Evolutionary conservation across 2,797 vertebrate species (phyloP).

Genomic region (Microcaecilia unicolor): DNA sequence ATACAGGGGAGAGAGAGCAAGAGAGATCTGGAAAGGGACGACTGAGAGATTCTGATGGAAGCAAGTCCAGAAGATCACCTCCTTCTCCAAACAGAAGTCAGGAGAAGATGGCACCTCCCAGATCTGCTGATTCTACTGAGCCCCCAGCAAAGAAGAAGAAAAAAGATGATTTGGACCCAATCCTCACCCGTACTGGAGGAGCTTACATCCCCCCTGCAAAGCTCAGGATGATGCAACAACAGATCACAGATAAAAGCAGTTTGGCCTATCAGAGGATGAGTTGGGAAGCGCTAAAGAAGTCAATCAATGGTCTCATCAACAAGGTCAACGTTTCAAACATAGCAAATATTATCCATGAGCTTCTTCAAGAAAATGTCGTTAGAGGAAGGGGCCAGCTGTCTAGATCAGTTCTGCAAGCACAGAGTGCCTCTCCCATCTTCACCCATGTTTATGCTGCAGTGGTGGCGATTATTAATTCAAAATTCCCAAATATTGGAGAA

Average conservation of each 20-base stretch:
- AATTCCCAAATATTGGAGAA: slow-evolving; percentile 95
- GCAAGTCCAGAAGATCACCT: slow-evolving; percentile 53
- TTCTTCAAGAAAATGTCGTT: slow-evolving; percentile 94
- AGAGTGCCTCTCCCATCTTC: slow-evolving; percentile 90
- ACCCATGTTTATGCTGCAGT: slow-evolving; percentile 91
- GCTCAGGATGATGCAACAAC: slow-evolving; percentile 94
- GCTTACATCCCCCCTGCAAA: slow-evolving; percentile 94
- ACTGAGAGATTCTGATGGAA: slow-evolving; percentile 50
- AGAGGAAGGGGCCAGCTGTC: slow-evolving; percentile 87
- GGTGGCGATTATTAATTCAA: slow-evolving; percentile 94
- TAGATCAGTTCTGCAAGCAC: slow-evolving; percentile 85
- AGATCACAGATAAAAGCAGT: slow-evolving; percentile 95
- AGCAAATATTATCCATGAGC: slow-evolving; percentile 87
- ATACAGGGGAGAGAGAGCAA: slow-evolving; percentile 47
- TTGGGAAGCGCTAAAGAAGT: slow-evolving; percentile 97
- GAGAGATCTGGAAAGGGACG: slow-evolving; percentile 45
- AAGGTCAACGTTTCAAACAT: slow-evolving; percentile 98
- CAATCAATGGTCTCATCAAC: slow-evolving; percentile 95
- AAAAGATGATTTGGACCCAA: slow-evolving; percentile 87
- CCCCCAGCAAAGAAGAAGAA: slow-evolving; percentile 83
- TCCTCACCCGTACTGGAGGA: slow-evolving; percentile 88
- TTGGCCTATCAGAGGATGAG: slow-evolving; percentile 96
- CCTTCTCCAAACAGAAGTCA: slow-evolving; percentile 53
- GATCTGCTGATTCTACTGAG: slow-evolving; percentile 51
- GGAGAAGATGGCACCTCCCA: slow-evolving; percentile 26